phyloP scores from a whole-genome alignment of 2,113 vertebrate genomes.

The Platysternon megacephalum region DNA sequence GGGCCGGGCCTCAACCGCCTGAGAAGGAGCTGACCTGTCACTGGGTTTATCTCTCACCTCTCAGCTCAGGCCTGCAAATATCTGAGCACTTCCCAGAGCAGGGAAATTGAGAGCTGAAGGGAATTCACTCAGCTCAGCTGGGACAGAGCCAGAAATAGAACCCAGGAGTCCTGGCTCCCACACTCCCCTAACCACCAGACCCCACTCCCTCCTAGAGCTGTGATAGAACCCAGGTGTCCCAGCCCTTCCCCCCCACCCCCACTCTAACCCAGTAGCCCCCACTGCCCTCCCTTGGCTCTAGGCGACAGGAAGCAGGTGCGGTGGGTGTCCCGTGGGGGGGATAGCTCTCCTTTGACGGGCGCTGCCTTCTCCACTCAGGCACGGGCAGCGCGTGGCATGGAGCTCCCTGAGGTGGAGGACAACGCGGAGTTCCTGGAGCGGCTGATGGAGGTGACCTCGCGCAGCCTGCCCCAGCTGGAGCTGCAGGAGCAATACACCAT shows the following conservation, averaged over 20 bases:
- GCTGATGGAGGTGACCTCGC: conserved; percentile 84
- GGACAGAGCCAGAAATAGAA: background rate
- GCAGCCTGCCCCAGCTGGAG: conserved; percentile 78
- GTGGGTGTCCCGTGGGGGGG: background rate
- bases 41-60: background rate
- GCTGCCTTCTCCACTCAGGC: background rate
- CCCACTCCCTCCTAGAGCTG: background rate
- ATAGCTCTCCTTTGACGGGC: background rate
- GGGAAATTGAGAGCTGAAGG: background rate
- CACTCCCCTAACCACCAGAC: background rate
- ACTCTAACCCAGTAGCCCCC: background rate
- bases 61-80: background rate
- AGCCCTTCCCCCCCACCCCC: rapidly evolving
- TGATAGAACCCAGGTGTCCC: background rate
- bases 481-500: conserved; percentile 85
- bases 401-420: conserved; percentile 22
- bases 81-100: background rate
- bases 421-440: conserved; percentile 83
- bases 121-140: background rate
- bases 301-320: background rate
- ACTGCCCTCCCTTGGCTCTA: background rate
- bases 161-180: background rate
- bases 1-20: background rate
- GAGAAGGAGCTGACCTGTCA: background rate
- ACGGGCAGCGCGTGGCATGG: background rate